These are phyloP conservation scores for Abscondita cerata DNA, from an alignment of 2,888 invertebrate species.

Conservation along the genomic window DNA sequence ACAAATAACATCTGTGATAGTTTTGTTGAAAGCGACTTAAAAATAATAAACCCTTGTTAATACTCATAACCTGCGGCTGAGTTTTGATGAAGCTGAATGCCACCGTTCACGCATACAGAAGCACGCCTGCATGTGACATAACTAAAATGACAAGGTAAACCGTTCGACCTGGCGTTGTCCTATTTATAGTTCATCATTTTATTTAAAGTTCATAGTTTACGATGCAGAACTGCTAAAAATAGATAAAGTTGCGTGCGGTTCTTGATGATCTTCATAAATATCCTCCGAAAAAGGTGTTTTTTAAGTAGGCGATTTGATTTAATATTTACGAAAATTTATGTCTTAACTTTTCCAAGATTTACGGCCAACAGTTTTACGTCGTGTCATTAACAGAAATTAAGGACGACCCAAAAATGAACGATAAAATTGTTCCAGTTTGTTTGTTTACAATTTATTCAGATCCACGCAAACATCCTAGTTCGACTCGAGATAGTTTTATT, in stretches of 20 bases:
- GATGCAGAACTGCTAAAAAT: constrained; percentile 14
- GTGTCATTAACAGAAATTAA: too few species aligned
- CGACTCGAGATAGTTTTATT: too few species aligned
- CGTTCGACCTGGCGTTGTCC: constrained; percentile 37
- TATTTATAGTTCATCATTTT: constrained; percentile 38
- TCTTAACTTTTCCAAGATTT: background rate
- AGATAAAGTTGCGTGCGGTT: constrained; percentile 20
- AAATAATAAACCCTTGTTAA: too few species aligned
- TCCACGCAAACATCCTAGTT: too few species aligned
- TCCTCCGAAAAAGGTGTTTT: background rate
- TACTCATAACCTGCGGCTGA: too few species aligned
- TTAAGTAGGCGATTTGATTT: background rate
- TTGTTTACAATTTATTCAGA: too few species aligned
- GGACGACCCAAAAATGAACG: too few species aligned
- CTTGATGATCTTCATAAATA: background rate
- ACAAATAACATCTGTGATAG: too few species aligned
- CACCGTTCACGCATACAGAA: constrained; percentile 14
- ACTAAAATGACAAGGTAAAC: constrained; percentile 23
- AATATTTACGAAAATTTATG: background rate
- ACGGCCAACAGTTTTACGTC: too few species aligned
- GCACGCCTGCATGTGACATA: constrained; percentile 12
- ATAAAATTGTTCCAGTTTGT: too few species aligned
- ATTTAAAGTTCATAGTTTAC: constrained; percentile 30
- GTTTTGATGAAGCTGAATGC: background rate
- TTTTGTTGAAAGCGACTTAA: too few species aligned